Evolutionary conservation across 2,888 invertebrate species (phyloP).

Genomic region (Thereva unica): DNA sequence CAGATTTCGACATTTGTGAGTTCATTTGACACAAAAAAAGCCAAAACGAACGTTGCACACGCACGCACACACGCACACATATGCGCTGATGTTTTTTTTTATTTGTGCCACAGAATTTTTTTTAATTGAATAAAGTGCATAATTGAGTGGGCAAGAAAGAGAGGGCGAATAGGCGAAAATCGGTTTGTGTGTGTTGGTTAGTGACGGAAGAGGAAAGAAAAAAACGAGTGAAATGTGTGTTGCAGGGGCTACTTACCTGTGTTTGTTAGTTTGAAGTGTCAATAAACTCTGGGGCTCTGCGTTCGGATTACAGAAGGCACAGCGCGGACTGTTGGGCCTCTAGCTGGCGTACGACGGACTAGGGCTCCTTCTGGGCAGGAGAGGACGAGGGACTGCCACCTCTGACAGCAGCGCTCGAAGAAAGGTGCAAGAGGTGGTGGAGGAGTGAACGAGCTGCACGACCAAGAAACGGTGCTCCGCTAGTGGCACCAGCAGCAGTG

Average conservation of each 20-base stretch:
- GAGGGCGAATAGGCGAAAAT: neutral
- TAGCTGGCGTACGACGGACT: constrained; percentile 2
- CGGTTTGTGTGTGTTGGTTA: neutral
- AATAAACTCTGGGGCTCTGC: constrained; percentile 31
- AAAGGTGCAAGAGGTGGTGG: constrained; percentile 22
- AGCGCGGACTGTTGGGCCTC: neutral
- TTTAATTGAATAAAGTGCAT: neutral
- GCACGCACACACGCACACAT: neutral
- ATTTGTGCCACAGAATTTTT: too few species aligned
- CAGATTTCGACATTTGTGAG: constrained; percentile 28
- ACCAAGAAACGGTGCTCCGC: constrained; percentile 3
- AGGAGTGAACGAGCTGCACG: neutral
- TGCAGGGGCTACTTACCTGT: constrained; percentile 11
- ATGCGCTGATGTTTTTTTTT: too few species aligned
- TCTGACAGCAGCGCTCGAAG: constrained; percentile 23
- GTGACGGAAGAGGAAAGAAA: neutral
- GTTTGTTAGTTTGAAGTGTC: constrained; percentile 31
- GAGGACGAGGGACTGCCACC: constrained; percentile 15
- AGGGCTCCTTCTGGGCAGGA: constrained; percentile 8
- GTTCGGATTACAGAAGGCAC: constrained; percentile 6
- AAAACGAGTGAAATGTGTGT: constrained; percentile 11
- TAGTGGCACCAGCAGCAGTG: constrained; percentile 1
- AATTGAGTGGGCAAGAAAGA: constrained; percentile 3
- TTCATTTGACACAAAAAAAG: constrained; percentile 28
- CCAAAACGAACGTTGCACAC: constrained; percentile 25